Evolutionary conservation across 2,797 vertebrate genomes (phyloP).

Genomic region (Epinephelus malabaricus): DNA sequence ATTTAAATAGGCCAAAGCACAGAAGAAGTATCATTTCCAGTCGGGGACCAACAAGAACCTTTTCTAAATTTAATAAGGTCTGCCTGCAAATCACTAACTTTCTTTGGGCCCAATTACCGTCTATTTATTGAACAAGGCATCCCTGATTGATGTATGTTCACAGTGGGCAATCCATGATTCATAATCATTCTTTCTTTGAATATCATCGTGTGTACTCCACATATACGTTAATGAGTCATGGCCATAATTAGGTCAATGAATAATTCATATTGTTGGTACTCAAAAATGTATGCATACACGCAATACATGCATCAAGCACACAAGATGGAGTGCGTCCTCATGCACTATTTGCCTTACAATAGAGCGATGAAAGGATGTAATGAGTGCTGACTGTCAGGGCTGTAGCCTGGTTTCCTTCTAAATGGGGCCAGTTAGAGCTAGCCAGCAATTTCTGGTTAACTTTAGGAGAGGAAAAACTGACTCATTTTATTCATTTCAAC

Average conservation of each 20-base stretch:
- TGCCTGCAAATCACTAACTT: conserved; percentile 67
- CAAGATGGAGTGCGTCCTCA: background rate
- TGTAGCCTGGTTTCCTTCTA: conserved; percentile 26
- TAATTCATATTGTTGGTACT: conserved; percentile 69
- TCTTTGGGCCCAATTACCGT: conserved; percentile 81
- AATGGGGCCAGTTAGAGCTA: background rate
- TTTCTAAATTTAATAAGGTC: conserved; percentile 46
- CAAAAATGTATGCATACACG: conserved; percentile 52
- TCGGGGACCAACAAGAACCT: conserved; percentile 12
- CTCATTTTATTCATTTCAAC: background rate
- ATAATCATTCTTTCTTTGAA: conserved; percentile 68
- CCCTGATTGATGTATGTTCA: conserved; percentile 67
- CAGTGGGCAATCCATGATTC: conserved; percentile 71
- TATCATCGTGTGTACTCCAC: conserved; percentile 46
- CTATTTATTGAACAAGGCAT: conserved; percentile 73
- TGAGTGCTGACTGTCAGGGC: conserved; percentile 20
- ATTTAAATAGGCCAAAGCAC: conserved; percentile 30
- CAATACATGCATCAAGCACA: conserved; percentile 35
- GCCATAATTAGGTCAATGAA: conserved; percentile 75
- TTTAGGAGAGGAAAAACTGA: background rate
- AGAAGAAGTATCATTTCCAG: conserved; percentile 26
- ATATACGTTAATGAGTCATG: conserved; percentile 70
- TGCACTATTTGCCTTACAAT: conserved; percentile 35
- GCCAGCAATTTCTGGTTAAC: background rate
- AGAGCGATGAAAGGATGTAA: conserved; percentile 27